phyloP scores from a whole-genome alignment of 2,113 vertebrate genomes.

The Deroptyus accipitrinus region DNA sequence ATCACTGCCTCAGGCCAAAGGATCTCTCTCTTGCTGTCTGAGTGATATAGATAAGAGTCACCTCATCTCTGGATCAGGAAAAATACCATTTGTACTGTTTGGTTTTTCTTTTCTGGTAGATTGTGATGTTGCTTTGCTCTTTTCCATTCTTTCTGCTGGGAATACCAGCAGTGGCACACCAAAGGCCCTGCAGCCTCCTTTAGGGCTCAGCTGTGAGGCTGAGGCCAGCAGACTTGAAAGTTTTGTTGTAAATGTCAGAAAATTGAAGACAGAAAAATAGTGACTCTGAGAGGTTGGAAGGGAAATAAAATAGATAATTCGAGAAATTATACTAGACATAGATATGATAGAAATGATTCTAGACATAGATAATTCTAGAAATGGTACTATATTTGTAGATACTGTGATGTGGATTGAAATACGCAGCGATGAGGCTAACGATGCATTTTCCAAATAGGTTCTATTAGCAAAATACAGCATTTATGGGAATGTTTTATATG shows the following conservation, averaged over 20 bases:
- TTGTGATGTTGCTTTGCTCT: not conserved
- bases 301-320: not conserved
- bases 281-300: not conserved
- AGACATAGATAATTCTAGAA: not conserved
- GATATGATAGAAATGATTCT: too few species aligned
- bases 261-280: not conserved
- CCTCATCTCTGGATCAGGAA: not conserved
- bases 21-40: not conserved
- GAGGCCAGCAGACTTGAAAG: not conserved
- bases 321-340: accelerated
- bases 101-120: not conserved
- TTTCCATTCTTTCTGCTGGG: not conserved
- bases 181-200: not conserved
- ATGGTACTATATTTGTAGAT: accelerated
- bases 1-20: not conserved
- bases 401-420: not conserved
- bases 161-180: not conserved
- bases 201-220: not conserved
- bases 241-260: not conserved
- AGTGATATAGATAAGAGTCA: not conserved
- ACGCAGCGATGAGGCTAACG: not conserved
- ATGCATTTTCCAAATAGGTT: not conserved
- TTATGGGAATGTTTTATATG: conserved; percentile 9
- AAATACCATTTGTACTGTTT: not conserved
- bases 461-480: not conserved